phyloP scores from a whole-genome alignment of 2,888 invertebrate species.

The Didymodactylos carnosus region DNA sequence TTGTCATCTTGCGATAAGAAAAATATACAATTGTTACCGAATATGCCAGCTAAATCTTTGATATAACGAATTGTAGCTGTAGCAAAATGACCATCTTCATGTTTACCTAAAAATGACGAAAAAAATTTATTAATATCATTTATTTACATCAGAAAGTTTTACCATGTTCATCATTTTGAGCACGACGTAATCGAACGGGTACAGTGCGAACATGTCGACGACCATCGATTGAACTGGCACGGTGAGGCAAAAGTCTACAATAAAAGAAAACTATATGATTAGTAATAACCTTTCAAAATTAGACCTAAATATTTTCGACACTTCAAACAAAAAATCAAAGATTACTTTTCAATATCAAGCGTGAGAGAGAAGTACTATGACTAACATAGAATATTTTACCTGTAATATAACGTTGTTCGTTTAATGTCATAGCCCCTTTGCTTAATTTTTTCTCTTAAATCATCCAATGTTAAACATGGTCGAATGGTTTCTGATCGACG shows the following conservation, averaged over 20 bases:
- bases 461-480: background rate
- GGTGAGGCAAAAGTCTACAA: background rate
- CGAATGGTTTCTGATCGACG: background rate
- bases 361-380: background rate
- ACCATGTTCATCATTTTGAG: constrained; percentile 15
- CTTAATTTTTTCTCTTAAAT: background rate
- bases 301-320: background rate
- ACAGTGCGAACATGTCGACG: background rate
- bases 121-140: constrained; percentile 7
- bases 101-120: background rate
- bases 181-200: background rate
- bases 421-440: background rate
- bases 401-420: background rate
- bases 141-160: constrained; percentile 21
- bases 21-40: background rate
- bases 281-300: background rate
- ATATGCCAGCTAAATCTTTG: constrained; percentile 18
- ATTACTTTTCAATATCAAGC: no score
- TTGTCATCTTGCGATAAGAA: background rate
- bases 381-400: background rate
- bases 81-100: background rate
- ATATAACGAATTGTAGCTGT: constrained; percentile 26
- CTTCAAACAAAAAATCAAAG: no score
- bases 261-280: background rate
- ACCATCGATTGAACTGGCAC: background rate